Conservation (phyloP, 2,888 invertebrate species). For the Orthonychiurus folsomi region DNA sequence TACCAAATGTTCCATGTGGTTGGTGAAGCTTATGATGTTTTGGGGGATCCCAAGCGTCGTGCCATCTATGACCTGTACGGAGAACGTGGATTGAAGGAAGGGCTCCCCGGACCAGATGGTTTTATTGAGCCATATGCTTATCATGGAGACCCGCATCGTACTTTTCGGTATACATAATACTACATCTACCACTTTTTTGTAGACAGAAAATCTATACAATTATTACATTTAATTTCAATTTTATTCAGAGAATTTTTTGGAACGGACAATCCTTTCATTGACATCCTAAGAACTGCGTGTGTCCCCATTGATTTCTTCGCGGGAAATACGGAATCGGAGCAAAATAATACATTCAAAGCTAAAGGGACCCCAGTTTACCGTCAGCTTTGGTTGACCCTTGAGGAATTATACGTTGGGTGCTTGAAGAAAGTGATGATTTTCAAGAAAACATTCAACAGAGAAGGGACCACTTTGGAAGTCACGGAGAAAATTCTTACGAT, state of each 20-base stretch:
- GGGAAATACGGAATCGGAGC: constrained; percentile 46
- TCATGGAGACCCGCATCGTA: constrained; percentile 67
- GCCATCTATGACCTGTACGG: constrained; percentile 84
- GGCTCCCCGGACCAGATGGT: constrained; percentile 59
- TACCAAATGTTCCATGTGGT: constrained; percentile 51
- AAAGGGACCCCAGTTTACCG: constrained; percentile 53
- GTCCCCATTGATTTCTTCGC: constrained; percentile 57
- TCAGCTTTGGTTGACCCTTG: constrained; percentile 52
- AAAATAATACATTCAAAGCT: constrained; percentile 42
- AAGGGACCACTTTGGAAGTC: constrained; percentile 54
- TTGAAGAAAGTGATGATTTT: constrained; percentile 37
- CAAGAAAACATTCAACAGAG: constrained; percentile 53
- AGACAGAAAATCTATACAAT: neutral
- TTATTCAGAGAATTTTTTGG: constrained; percentile 64
- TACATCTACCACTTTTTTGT: neutral
- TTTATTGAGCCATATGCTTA: constrained; percentile 67
- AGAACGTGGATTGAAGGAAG: constrained; percentile 73
- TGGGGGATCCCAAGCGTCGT: constrained; percentile 56
- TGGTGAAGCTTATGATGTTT: constrained; percentile 70
- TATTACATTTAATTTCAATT: constrained; percentile 20
- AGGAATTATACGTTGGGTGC: constrained; percentile 48
- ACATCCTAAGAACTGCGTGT: constrained; percentile 58
- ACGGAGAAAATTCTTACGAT: constrained; percentile 65
- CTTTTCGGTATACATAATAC: constrained; percentile 54
- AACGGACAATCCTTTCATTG: constrained; percentile 69